Conservation (phyloP, 2,888 invertebrate genomes). For the Drosophila paracracens region DNA sequence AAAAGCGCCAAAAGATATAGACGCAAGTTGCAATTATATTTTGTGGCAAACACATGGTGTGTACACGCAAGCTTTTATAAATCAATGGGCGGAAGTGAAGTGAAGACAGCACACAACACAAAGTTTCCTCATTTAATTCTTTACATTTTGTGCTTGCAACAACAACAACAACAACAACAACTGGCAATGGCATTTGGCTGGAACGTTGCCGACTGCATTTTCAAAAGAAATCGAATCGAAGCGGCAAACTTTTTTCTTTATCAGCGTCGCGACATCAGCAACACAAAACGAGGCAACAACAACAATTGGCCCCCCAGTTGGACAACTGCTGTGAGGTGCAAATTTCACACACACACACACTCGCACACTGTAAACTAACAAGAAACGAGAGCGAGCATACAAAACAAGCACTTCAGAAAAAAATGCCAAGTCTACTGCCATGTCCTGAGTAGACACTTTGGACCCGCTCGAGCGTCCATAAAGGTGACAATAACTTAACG, state of each 20-base stretch:
- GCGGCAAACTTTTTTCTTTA: constrained; percentile 45
- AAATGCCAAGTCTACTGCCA: constrained; percentile 70
- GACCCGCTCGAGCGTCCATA: constrained; percentile 59
- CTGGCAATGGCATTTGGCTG: neutral
- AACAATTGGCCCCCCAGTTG: constrained; percentile 37
- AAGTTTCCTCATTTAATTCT: constrained; percentile 24
- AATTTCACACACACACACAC: constrained; percentile 57
- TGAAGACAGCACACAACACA: constrained; percentile 35
- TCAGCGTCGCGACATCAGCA: constrained; percentile 61
- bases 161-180: neutral
- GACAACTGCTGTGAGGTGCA: constrained; percentile 56
- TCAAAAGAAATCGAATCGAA: constrained; percentile 49
- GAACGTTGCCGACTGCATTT: constrained; percentile 36
- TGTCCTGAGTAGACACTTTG: constrained; percentile 72
- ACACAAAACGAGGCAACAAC: constrained; percentile 34
- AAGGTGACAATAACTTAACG: constrained; percentile 83
- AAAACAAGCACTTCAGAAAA: constrained; percentile 66
- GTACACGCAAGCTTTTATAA: constrained; percentile 12
- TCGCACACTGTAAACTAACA: constrained; percentile 36
- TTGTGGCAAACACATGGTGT: constrained; percentile 19
- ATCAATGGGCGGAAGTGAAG: constrained; percentile 59
- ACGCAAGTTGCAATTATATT: constrained; percentile 15
- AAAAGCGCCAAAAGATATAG: neutral
- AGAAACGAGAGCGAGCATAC: constrained; percentile 38
- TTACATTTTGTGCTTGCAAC: constrained; percentile 2